phyloP scores from a whole-genome alignment of 2,888 invertebrate genomes.

The Empis livida region DNA sequence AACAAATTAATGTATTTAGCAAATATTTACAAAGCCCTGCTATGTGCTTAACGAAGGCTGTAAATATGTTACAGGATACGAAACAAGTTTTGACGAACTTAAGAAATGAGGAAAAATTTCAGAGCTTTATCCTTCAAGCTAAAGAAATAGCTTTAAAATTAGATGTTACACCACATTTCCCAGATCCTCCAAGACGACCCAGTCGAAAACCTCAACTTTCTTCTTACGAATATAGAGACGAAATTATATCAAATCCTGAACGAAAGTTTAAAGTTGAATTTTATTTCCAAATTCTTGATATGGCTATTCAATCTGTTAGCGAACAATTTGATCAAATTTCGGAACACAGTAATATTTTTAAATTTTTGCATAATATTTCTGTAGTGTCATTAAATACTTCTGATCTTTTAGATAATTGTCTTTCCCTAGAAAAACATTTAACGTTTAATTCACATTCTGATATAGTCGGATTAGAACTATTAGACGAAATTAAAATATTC shows the following conservation, averaged over 20 bases:
- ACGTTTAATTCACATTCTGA: constrained; percentile 1
- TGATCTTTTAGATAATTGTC: too few species aligned
- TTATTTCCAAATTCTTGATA: too few species aligned
- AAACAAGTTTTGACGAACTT: constrained; percentile 1
- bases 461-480: constrained; percentile 5
- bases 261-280: too few species aligned
- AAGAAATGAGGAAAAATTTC: constrained; percentile 5
- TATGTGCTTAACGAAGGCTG: constrained; percentile 5
- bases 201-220: constrained; percentile 4
- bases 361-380: constrained; percentile 4
- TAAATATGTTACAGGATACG: constrained; percentile 4
- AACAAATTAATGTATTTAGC: too few species aligned
- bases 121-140: constrained; percentile 3
- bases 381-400: neutral
- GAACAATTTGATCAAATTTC: too few species aligned
- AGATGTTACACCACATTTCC: constrained; percentile 5
- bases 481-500: too few species aligned
- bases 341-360: constrained; percentile 4
- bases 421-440: constrained; percentile 4
- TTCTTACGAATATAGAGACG: constrained; percentile 4
- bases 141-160: constrained; percentile 4
- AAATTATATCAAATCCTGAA: too few species aligned
- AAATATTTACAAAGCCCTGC: too few species aligned
- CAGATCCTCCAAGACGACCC: constrained; percentile 1
- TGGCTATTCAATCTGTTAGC: too few species aligned